phyloP scores from a whole-genome alignment of 1,140 invertebrate genomes.

The Drepana arcuata region DNA sequence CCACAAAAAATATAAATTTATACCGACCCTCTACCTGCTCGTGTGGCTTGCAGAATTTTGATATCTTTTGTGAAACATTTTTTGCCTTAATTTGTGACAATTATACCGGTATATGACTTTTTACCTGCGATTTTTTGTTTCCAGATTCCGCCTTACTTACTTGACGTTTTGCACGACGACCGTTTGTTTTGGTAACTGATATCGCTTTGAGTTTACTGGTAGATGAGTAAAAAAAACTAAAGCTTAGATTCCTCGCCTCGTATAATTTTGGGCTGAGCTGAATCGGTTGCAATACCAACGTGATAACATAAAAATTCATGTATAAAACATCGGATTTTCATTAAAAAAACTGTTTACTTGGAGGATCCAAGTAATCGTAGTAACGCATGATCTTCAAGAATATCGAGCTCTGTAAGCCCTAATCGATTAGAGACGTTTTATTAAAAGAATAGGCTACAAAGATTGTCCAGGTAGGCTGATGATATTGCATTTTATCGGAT shows the following conservation, averaged over 20 bases:
- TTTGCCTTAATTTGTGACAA: conserved; percentile 72
- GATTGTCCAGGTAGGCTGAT: conserved; percentile 60
- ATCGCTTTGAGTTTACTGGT: conserved; percentile 39
- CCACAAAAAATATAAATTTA: conserved; percentile 49
- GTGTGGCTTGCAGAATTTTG: conserved; percentile 71
- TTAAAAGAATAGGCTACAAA: conserved; percentile 50
- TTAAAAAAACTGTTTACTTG: no score
- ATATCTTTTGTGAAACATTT: conserved; percentile 63
- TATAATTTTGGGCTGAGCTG: no score
- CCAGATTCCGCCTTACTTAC: conserved; percentile 28
- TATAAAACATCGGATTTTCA: no score
- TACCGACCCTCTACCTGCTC: conserved; percentile 61
- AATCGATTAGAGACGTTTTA: conserved; percentile 59
- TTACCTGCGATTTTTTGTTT: conserved; percentile 61
- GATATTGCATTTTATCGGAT: conserved; percentile 64
- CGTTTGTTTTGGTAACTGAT: conserved; percentile 47
- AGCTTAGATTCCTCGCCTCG: conserved; percentile 15
- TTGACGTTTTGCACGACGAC: conserved; percentile 49
- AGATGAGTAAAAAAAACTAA: conserved; percentile 21
- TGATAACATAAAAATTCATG: no score
- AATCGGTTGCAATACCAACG: no score
- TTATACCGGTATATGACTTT: conserved; percentile 71
- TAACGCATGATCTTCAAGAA: no score
- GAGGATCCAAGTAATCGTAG: no score
- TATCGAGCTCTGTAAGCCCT: conserved; percentile 21